phyloP scores from a whole-genome alignment of 2,888 invertebrate genomes.

The Drosophila phalerata region DNA sequence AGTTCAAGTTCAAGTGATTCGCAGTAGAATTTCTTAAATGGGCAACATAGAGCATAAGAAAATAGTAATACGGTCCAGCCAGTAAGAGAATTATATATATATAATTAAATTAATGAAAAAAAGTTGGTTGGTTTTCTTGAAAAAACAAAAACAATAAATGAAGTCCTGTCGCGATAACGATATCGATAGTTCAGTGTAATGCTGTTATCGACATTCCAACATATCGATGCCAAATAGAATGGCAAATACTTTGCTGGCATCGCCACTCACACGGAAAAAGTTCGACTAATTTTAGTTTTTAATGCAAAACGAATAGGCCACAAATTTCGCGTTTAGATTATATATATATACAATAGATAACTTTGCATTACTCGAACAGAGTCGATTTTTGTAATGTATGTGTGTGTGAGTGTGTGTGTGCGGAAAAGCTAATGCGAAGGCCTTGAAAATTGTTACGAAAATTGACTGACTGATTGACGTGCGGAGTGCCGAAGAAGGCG shows the following conservation, averaged over 20 bases:
- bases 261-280: slow-evolving; percentile 57
- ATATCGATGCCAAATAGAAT: slow-evolving; percentile 35
- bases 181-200: not conserved
- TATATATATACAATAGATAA: slow-evolving; percentile 33
- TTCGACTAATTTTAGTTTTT: slow-evolving; percentile 68
- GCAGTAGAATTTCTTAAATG: slow-evolving; percentile 87
- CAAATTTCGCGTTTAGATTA: slow-evolving; percentile 58
- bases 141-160: not conserved
- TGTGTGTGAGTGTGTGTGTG: slow-evolving; percentile 36
- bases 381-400: slow-evolving; percentile 37
- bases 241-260: slow-evolving; percentile 57
- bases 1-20: slow-evolving; percentile 98
- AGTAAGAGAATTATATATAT: slow-evolving; percentile 18
- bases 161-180: slow-evolving; percentile 42
- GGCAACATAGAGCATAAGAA: slow-evolving; percentile 6
- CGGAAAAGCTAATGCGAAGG: slow-evolving; percentile 36
- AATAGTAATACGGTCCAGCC: slow-evolving; percentile 14
- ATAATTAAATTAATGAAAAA: slow-evolving; percentile 15
- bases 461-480: slow-evolving; percentile 67
- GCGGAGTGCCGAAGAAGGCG: slow-evolving; percentile 47
- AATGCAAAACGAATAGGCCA: slow-evolving; percentile 56
- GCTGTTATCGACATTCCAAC: slow-evolving; percentile 31
- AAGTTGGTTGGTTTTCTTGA: not conserved
- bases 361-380: slow-evolving; percentile 22
- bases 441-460: slow-evolving; percentile 67